phyloP scores from a whole-genome alignment of 2,888 invertebrate genomes.

The Scaptomyza caliginosa region DNA sequence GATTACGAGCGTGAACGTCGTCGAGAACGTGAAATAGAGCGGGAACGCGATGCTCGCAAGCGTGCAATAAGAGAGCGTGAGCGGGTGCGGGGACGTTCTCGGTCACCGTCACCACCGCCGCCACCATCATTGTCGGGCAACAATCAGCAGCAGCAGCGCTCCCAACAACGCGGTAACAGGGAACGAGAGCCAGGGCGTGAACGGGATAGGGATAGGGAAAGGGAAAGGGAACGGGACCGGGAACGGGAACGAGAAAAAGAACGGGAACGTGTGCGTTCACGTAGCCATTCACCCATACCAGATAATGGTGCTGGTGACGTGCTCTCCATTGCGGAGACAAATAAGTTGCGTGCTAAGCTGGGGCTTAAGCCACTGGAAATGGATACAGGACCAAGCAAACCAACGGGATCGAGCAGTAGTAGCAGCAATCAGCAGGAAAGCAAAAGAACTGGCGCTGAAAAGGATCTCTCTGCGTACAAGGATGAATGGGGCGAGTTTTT shows the following conservation, averaged over 20 bases:
- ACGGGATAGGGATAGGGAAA: constrained; percentile 6
- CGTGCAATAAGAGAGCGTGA: constrained; percentile 47
- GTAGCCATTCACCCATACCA: constrained; percentile 79
- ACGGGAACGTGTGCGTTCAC: constrained; percentile 37
- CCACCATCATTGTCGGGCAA: background rate
- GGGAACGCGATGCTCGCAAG: constrained; percentile 58
- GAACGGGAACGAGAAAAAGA: constrained; percentile 22
- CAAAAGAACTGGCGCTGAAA: constrained; percentile 58
- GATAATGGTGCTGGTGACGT: constrained; percentile 85
- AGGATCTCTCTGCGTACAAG: constrained; percentile 79
- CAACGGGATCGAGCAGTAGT: constrained; percentile 70
- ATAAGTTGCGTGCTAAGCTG: constrained; percentile 94
- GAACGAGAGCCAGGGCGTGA: constrained; percentile 32
- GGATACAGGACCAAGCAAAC: constrained; percentile 79
- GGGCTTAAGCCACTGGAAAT: constrained; percentile 96
- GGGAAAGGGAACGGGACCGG: constrained; percentile 21
- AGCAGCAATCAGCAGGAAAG: constrained; percentile 43
- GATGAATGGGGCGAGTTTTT: constrained; percentile 90
- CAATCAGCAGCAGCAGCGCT: constrained; percentile 40
- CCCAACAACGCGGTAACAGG: constrained; percentile 46
- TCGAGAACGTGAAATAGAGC: constrained; percentile 57
- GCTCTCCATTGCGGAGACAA: constrained; percentile 93
- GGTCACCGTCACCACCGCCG: constrained; percentile 36
- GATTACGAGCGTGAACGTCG: constrained; percentile 69
- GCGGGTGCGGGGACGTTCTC: constrained; percentile 38